phyloP scores from a whole-genome alignment of 2,888 invertebrate species.

The Anaspis maculata region DNA sequence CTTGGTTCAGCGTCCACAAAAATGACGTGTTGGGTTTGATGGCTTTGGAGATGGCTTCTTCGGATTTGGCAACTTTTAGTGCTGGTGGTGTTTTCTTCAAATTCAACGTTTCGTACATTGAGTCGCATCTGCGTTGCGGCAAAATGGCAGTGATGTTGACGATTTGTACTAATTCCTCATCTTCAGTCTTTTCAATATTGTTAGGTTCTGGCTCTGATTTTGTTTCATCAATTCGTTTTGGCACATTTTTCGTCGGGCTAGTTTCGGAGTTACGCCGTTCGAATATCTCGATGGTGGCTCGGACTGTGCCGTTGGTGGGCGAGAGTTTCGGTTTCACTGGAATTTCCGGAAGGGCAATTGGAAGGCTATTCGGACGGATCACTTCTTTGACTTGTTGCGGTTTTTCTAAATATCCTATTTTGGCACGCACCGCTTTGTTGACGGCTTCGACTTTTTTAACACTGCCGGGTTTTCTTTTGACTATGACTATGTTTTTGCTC shows the following conservation, averaged over 20 bases:
- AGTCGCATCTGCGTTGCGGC: conserved; percentile 30
- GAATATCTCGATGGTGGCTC: conserved; percentile 37
- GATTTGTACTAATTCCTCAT: conserved; percentile 25
- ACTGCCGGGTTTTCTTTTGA: too few species aligned
- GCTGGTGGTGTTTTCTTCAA: conserved; percentile 17
- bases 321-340: conserved; percentile 17
- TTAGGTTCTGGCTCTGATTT: conserved; percentile 21
- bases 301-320: conserved; percentile 21
- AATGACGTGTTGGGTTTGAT: conserved; percentile 59
- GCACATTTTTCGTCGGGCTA: conserved; percentile 33
- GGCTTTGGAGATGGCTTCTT: conserved; percentile 18
- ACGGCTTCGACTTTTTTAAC: conserved; percentile 8
- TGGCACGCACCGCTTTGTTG: conserved; percentile 18
- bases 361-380: conserved; percentile 15
- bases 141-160: conserved; percentile 30
- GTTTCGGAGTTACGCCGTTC: conserved; percentile 30
- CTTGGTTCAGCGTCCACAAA: conserved; percentile 49
- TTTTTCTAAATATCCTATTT: conserved; percentile 16
- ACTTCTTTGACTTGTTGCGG: conserved; percentile 26
- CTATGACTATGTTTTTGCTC: conserved; percentile 19
- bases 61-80: conserved; percentile 18
- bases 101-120: conserved; percentile 30
- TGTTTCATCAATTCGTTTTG: conserved; percentile 52
- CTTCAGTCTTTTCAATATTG: conserved; percentile 32
- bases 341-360: neutral